Percentiles rank a stretch among this genome's conserved stretches.
Evolutionary conservation across 2,797 vertebrate genomes (phyloP).

Genomic region (Miichthys miiuy): DNA sequence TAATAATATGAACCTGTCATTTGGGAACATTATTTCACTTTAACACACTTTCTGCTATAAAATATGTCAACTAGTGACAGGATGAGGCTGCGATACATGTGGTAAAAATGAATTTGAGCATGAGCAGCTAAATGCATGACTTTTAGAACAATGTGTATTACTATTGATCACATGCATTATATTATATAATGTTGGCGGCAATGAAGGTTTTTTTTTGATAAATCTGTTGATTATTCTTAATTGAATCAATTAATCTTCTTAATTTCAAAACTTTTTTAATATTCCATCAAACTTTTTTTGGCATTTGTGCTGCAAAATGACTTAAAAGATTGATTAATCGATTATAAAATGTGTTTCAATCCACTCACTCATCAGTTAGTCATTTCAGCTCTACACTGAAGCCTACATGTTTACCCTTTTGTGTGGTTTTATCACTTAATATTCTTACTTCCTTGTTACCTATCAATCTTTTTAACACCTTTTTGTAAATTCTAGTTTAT

Average conservation of each 20-base stretch:
- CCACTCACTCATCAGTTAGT: not conserved
- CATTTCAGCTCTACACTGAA: not conserved
- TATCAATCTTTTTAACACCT: not conserved
- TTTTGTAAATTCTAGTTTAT: constrained; percentile 1
- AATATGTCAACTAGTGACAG: constrained; percentile 21
- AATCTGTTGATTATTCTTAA: constrained; percentile 7
- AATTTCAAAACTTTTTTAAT: not conserved
- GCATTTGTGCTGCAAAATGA: not conserved
- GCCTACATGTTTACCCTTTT: not conserved
- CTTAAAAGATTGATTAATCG: not conserved
- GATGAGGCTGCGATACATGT: not conserved
- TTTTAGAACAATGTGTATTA: constrained; percentile 4
- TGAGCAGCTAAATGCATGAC: not conserved
- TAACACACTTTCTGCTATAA: constrained; percentile 3
- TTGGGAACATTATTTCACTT: constrained; percentile 13
- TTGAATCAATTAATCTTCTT: not conserved
- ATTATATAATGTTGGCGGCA: not conserved
- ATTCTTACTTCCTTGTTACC: not conserved
- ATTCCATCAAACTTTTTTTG: not conserved
- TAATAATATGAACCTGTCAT: constrained; percentile 19
- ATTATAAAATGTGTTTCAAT: not conserved
- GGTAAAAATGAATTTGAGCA: constrained; percentile 7
- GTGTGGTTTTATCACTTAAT: not conserved
- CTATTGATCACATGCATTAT: too few species aligned
- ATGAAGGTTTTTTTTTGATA: not conserved